These are phyloP conservation scores for Sebastes dallii DNA, from an alignment of 2,797 vertebrate genomes.

Conservation along the genomic window DNA sequence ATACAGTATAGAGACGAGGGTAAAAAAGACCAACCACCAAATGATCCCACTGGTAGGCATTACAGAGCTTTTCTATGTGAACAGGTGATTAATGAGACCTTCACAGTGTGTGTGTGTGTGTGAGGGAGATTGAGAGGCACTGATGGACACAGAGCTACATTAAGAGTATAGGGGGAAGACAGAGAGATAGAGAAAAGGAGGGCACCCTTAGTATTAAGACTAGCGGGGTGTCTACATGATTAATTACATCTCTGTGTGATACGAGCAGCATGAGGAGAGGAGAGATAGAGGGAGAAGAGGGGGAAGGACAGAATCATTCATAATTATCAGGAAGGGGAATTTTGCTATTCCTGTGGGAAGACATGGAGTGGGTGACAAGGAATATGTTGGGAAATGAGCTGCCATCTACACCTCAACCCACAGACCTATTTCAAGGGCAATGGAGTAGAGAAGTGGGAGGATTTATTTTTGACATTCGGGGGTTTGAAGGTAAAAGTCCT, in stretches of 20 bases:
- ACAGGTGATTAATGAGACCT: conserved; percentile 57
- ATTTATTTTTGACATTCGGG: conserved; percentile 6
- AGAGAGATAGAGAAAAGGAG: conserved; percentile 30
- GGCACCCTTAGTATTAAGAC: conserved; percentile 45
- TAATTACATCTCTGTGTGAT: conserved; percentile 57
- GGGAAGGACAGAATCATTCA: conserved; percentile 38
- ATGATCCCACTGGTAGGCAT: conserved; percentile 28
- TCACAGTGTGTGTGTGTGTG: conserved; percentile 17
- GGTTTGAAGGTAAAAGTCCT: not conserved
- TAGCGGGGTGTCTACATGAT: conserved; percentile 61
- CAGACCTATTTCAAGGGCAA: conserved; percentile 26
- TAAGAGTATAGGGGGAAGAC: conserved; percentile 11
- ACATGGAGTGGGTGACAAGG: conserved; percentile 8
- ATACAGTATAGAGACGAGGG: not conserved
- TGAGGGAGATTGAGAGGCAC: conserved; percentile 21
- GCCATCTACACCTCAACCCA: conserved; percentile 18
- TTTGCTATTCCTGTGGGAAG: conserved; percentile 46
- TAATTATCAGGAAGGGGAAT: conserved; percentile 55
- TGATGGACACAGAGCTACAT: conserved; percentile 21
- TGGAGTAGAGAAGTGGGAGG: not conserved
- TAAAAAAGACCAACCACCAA: conserved; percentile 8
- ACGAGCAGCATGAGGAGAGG: conserved; percentile 28
- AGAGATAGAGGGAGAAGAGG: not conserved
- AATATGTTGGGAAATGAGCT: conserved; percentile 36
- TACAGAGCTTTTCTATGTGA: conserved; percentile 27